These are phyloP conservation scores for Caenorhabditis parvicauda DNA, from an alignment of 2,888 invertebrate genomes.

Conservation along the genomic window DNA sequence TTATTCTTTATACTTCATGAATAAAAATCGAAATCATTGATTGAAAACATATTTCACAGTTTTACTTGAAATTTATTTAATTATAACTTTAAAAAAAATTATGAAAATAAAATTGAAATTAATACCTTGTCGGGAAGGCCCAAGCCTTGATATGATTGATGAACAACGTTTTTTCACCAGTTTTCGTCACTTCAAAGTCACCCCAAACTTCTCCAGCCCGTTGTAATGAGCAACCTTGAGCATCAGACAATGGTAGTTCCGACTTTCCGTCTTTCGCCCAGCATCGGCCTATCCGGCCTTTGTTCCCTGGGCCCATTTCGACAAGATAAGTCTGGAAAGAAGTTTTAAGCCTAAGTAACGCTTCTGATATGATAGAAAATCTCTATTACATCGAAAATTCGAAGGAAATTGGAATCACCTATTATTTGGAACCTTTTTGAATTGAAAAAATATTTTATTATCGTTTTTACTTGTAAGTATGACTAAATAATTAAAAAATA, in stretches of 20 bases:
- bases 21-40: not conserved
- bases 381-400: too few relatives aligned
- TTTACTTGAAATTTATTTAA: not conserved
- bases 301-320: constrained; percentile 19
- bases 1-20: not conserved
- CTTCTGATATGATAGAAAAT: not conserved
- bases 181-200: constrained; percentile 48
- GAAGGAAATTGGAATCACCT: too few relatives aligned
- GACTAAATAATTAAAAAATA: too few relatives aligned
- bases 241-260: constrained; percentile 53
- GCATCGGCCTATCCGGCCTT: constrained; percentile 52
- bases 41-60: not conserved
- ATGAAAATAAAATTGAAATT: not conserved
- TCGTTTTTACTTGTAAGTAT: too few relatives aligned
- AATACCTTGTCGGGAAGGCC: constrained; percentile 61
- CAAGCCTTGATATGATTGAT: constrained; percentile 60
- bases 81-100: not conserved
- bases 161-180: constrained; percentile 40
- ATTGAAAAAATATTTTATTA: too few relatives aligned
- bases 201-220: constrained; percentile 55
- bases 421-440: too few relatives aligned
- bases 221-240: constrained; percentile 57
- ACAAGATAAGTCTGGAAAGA: constrained; percentile 43
- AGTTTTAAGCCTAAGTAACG: not conserved
- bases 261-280: constrained; percentile 59